phyloP scores from a whole-genome alignment of 1,140 invertebrate species.

The Eulimnadia texana region DNA sequence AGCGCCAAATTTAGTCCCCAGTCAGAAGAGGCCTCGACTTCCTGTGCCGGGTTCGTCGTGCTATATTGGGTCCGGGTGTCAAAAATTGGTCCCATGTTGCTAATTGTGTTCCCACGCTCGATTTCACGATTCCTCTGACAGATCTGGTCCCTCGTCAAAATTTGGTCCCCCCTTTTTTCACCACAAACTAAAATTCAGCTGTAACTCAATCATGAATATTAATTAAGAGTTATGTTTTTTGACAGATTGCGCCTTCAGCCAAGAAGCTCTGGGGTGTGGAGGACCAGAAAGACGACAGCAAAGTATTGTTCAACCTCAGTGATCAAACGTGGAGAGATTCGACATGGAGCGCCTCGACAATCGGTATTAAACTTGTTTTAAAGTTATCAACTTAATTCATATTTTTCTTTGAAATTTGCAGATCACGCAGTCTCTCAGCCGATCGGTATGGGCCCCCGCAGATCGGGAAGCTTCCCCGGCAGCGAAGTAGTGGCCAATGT shows the following conservation, averaged over 20 bases:
- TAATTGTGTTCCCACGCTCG: too few relatives aligned
- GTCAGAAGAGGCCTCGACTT: too few relatives aligned
- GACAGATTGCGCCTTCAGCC: conserved; percentile 70
- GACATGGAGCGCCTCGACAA: conserved; percentile 60
- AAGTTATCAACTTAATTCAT: not conserved
- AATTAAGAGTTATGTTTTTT: too few relatives aligned
- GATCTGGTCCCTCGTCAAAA: too few relatives aligned
- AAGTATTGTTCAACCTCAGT: conserved; percentile 47
- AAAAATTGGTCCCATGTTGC: not conserved
- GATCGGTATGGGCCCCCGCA: conserved; percentile 49
- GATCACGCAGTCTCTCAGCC: conserved; percentile 61
- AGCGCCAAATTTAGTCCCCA: not conserved
- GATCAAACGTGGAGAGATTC: conserved; percentile 73
- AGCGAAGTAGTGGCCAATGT: conserved; percentile 27
- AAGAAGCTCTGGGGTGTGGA: conserved; percentile 76
- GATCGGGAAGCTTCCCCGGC: conserved; percentile 29
- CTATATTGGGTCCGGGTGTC: not conserved
- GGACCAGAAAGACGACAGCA: conserved; percentile 35
- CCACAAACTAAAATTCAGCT: too few relatives aligned
- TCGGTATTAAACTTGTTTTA: conserved; percentile 13
- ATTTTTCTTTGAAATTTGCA: conserved; percentile 21
- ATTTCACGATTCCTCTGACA: too few relatives aligned
- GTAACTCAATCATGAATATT: too few relatives aligned
- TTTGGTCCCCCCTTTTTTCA: too few relatives aligned
- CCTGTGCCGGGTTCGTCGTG: too few relatives aligned